Percentiles rank a stretch among this genome's conserved stretches.
These are phyloP conservation scores for Gnathochromis pfefferi DNA, from an alignment of 2,113 vertebrate genomes.

Conservation along the genomic window DNA sequence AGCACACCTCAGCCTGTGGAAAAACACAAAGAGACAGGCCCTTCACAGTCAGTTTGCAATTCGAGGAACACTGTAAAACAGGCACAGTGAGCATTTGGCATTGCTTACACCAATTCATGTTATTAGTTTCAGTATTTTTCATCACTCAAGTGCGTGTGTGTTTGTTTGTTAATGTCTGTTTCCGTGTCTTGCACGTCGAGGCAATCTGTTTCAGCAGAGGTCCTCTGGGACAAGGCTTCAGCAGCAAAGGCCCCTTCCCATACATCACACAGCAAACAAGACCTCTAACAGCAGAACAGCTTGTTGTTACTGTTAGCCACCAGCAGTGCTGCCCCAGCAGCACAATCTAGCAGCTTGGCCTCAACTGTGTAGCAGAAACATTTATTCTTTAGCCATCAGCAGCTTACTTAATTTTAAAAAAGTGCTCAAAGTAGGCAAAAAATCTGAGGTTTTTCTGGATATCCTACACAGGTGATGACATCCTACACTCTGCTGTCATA, in stretches of 20 bases:
- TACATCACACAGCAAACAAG: constrained; percentile 62
- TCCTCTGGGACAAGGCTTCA: constrained; percentile 54
- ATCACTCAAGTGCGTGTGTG: background rate
- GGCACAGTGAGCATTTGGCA: background rate
- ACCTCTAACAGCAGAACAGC: constrained; percentile 49
- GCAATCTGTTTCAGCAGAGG: constrained; percentile 56
- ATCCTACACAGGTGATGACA: background rate
- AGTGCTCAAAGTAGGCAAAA: background rate
- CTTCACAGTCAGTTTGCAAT: background rate
- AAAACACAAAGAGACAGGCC: background rate
- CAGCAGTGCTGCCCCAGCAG: constrained; percentile 48
- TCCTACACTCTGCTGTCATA: background rate
- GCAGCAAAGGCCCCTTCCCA: constrained; percentile 40
- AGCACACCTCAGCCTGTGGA: constrained; percentile 92
- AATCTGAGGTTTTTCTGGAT: background rate
- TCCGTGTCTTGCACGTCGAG: background rate
- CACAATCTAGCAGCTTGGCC: constrained; percentile 42
- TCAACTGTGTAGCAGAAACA: constrained; percentile 20
- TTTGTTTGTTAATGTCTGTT: background rate
- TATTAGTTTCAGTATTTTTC: constrained; percentile 6
- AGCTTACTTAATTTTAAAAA: constrained; percentile 24
- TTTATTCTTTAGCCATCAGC: constrained; percentile 26
- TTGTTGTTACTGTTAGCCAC: constrained; percentile 51
- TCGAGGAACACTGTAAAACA: background rate
- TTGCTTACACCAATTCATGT: background rate